phyloP scores from a whole-genome alignment of 2,113 vertebrate species.

The Scalopus aquaticus region DNA sequence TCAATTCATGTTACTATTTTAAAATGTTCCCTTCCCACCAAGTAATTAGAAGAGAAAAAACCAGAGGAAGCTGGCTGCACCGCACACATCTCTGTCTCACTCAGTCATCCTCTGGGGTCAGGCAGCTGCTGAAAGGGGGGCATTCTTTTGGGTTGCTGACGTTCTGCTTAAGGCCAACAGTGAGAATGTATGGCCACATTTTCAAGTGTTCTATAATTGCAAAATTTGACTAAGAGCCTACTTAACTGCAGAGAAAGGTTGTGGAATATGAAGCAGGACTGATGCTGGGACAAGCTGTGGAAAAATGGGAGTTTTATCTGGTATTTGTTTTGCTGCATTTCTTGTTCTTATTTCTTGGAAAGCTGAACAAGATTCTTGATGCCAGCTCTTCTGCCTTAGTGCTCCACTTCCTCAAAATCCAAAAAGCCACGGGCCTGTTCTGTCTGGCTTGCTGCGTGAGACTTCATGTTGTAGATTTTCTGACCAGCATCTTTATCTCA shows the following conservation, averaged over 20 bases:
- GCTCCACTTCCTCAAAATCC: background rate
- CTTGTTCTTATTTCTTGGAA: background rate
- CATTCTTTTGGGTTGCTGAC: background rate
- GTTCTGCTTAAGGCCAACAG: background rate
- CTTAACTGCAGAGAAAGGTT: background rate
- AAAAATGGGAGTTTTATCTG: background rate
- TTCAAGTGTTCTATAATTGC: background rate
- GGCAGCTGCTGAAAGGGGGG: background rate
- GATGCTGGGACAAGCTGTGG: background rate
- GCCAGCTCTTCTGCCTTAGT: background rate
- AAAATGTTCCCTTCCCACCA: slow-evolving; percentile 72
- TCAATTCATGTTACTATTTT: slow-evolving; percentile 79
- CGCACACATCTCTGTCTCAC: background rate
- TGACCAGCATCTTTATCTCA: background rate
- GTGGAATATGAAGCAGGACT: background rate
- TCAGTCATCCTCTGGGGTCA: background rate
- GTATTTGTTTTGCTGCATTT: background rate
- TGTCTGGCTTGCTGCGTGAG: background rate
- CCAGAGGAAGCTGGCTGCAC: background rate
- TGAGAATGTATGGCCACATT: background rate
- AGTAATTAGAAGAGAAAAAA: slow-evolving; percentile 44
- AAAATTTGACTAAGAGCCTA: background rate
- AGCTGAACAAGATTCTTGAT: background rate
- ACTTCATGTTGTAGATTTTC: background rate
- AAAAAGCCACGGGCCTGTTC: background rate